A percentile compares a stretch with the other conserved stretches of the same genome.
Conservation (phyloP, 2,888 invertebrate genomes). For the Acanthopleura granulata region DNA sequence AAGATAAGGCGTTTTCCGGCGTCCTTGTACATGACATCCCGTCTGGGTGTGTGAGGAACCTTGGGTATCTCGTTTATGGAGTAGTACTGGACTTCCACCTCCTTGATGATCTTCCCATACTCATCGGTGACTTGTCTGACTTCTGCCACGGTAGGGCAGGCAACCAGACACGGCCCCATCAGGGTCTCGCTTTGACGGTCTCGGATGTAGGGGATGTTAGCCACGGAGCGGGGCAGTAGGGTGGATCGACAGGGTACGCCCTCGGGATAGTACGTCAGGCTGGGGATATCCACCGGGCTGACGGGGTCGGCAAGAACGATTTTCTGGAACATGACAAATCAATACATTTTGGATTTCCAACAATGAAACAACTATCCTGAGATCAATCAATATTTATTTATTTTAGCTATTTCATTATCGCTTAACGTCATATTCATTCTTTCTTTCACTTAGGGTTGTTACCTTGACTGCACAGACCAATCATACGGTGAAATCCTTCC, state of each 20-base stretch:
- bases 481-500: constrained; percentile 74
- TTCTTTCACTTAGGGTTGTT: too few species aligned
- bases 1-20: constrained; percentile 48
- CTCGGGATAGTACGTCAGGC: constrained; percentile 61
- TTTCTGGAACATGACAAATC: constrained; percentile 36
- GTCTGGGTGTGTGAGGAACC: constrained; percentile 49
- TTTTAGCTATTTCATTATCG: neutral
- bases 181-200: constrained; percentile 74
- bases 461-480: constrained; percentile 75
- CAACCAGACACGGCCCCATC: constrained; percentile 71
- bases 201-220: constrained; percentile 65
- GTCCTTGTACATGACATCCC: constrained; percentile 52
- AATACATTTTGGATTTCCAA: neutral
- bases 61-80: constrained; percentile 43
- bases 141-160: constrained; percentile 50
- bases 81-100: constrained; percentile 70
- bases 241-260: constrained; percentile 76
- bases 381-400: too few species aligned
- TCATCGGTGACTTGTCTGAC: constrained; percentile 70
- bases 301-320: constrained; percentile 38
- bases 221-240: constrained; percentile 70
- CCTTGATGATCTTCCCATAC: constrained; percentile 75
- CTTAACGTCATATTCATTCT: neutral
- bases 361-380: too few species aligned
- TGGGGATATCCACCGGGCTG: constrained; percentile 45